phyloP scores from a whole-genome alignment of 2,888 invertebrate genomes.

The Synanthedon andrenaeformis region DNA sequence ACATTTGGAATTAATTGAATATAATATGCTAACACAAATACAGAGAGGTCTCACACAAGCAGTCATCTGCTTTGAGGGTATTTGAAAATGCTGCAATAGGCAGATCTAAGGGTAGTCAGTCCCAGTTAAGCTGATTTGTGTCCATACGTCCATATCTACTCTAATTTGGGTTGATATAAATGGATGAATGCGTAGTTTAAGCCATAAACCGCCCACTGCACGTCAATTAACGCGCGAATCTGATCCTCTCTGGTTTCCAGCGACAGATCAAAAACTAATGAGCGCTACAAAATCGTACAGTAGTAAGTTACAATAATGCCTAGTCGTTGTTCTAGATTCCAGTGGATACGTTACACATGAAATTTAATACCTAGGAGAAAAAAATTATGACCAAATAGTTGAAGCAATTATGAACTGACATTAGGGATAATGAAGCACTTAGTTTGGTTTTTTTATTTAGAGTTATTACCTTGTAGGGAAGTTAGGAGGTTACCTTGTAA shows the following conservation, averaged over 20 bases:
- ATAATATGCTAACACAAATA: neutral
- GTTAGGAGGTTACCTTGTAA: too few species aligned
- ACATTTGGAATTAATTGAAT: neutral
- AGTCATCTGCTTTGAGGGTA: neutral
- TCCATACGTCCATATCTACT: neutral
- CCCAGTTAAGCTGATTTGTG: neutral
- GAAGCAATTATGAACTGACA: too few species aligned
- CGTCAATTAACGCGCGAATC: neutral
- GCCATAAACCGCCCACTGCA: neutral
- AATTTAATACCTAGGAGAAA: too few species aligned
- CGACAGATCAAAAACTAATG: neutral
- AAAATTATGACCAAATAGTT: too few species aligned
- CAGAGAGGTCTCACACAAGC: neutral
- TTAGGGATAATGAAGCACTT: too few species aligned
- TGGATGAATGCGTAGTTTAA: neutral
- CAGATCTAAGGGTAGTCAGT: neutral
- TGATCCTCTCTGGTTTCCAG: neutral
- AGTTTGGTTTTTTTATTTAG: too few species aligned
- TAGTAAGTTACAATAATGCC: too few species aligned
- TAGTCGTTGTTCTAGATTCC: too few species aligned
- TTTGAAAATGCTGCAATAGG: neutral
- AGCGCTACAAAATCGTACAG: too few species aligned
- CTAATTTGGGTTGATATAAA: neutral
- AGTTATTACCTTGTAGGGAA: too few species aligned
- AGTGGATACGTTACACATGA: too few species aligned